These are phyloP conservation scores for Pandion haliaetus DNA, from an alignment of 2,113 vertebrate species.

Conservation along the genomic window DNA sequence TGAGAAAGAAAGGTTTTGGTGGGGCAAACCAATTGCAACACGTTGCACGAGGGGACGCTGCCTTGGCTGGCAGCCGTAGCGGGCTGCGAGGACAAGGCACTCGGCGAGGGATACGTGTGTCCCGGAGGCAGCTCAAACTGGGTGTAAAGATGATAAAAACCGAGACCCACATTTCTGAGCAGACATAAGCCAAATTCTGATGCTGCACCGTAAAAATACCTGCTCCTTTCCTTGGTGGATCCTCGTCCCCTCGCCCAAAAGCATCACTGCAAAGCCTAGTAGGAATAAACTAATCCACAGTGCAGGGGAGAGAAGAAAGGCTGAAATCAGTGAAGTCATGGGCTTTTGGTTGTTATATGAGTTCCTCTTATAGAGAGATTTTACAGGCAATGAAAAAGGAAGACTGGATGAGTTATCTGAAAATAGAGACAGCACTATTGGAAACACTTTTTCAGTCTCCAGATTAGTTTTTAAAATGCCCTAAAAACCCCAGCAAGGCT, in stretches of 20 bases:
- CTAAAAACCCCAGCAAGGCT: background rate
- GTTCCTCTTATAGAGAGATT: background rate
- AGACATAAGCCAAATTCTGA: too few species aligned
- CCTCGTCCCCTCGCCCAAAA: background rate
- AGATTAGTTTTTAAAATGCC: background rate
- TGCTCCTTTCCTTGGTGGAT: background rate
- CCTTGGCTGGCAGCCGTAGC: fast-evolving
- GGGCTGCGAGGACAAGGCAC: background rate
- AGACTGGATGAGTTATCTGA: background rate
- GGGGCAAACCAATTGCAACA: fast-evolving
- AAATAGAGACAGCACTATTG: background rate
- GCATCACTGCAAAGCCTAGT: background rate
- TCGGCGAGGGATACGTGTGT: fast-evolving
- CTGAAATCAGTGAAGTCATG: background rate
- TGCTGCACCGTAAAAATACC: background rate
- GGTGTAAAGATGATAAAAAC: fast-evolving
- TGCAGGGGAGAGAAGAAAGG: background rate
- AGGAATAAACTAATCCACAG: fast-evolving
- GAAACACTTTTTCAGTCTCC: background rate
- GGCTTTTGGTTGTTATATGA: fast-evolving
- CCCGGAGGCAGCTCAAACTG: fast-evolving
- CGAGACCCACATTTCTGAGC: fast-evolving
- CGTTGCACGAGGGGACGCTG: fast-evolving
- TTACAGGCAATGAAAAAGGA: background rate
- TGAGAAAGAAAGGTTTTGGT: background rate